Evolutionary conservation across 1,140 invertebrate species (phyloP).

Genomic region (Zaprionus ornatus): DNA sequence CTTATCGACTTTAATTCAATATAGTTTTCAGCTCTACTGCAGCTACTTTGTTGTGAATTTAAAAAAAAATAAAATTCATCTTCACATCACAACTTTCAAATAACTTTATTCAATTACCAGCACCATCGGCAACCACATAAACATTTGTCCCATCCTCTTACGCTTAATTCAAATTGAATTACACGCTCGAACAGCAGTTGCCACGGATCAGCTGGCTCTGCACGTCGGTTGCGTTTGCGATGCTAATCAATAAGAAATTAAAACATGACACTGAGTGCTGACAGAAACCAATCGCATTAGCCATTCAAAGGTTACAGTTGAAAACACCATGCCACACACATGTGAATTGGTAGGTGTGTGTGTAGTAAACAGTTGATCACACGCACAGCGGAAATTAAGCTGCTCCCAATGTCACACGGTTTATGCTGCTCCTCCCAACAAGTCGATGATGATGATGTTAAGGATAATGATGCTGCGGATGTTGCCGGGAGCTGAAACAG

Average conservation of each 20-base stretch:
- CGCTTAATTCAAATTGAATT: conserved; percentile 39
- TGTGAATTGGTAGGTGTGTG: background rate
- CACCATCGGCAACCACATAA: background rate
- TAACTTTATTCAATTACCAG: background rate
- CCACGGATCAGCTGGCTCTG: background rate
- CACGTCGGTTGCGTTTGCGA: conserved; percentile 14
- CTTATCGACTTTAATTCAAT: background rate
- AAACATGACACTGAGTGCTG: conserved; percentile 35
- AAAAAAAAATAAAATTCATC: background rate
- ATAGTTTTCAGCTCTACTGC: background rate
- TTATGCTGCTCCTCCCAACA: background rate
- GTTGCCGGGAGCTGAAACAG: conserved; percentile 23
- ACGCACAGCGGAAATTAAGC: conserved; percentile 57
- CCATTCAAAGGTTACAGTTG: conserved; percentile 41
- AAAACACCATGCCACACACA: conserved; percentile 6
- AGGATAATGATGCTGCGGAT: background rate
- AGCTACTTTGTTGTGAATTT: background rate
- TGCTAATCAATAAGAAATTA: conserved; percentile 48
- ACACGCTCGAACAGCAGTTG: conserved; percentile 22
- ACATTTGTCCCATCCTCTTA: background rate
- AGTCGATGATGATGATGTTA: conserved; percentile 12
- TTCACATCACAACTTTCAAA: background rate
- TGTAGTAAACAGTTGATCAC: conserved; percentile 5
- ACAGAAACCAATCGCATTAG: conserved; percentile 54
- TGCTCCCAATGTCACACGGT: conserved; percentile 31